Base-by-base conservation (phyloP, 2,888 invertebrate genomes). In the Eudemis profundana region DNA sequence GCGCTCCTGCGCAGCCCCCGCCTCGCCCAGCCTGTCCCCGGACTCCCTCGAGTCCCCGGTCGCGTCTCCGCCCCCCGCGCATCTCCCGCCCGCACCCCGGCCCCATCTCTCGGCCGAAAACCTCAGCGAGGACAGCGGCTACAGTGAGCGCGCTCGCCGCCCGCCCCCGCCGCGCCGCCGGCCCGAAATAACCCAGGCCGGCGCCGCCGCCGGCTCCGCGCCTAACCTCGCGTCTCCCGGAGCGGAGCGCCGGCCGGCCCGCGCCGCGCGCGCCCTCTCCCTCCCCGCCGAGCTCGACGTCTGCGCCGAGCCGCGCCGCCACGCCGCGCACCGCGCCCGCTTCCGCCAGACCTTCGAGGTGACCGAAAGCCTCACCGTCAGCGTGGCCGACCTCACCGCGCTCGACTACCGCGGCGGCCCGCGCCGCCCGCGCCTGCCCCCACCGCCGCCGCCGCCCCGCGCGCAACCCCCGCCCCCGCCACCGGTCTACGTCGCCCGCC, bases 81-180 rank as follows among this genome's bases (percentile, higher is more conserved):
- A 85, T 8, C 61, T 68, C 21, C 76, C 74, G 0, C 82, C 86
- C 36, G 82, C 87, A 27, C 80, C 86, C 12, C 87, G 89, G 67
- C 78, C 87, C 59, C 94, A 94, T 74, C 94, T 94, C 74, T 96
- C 96, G 49, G 94, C 94, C 19, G 96, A 96, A 81, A 96, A 96
- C 92, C 90, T 96, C 70, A 96, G 96, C 78, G 96, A 96, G 83
- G 96, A 96, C 84, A 96, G 96, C 75, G 96, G 96, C 60, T 96
- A 95, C 85, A 94, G 95, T 78, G 96, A 96, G 76, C 87, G 88
- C 50, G 82, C 88, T 57, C 90, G 88, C 66, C 86, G 86, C 49
- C 85, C 86, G 76, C 86, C 84, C 70, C 83, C 87, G 78, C 77
- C 81, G 67, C 80, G 83, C 74, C 81, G 80, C 69, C 78, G 77